Evolutionary conservation across 1,140 invertebrate species (phyloP).

Genomic region (Saccostrea cuccullata): DNA sequence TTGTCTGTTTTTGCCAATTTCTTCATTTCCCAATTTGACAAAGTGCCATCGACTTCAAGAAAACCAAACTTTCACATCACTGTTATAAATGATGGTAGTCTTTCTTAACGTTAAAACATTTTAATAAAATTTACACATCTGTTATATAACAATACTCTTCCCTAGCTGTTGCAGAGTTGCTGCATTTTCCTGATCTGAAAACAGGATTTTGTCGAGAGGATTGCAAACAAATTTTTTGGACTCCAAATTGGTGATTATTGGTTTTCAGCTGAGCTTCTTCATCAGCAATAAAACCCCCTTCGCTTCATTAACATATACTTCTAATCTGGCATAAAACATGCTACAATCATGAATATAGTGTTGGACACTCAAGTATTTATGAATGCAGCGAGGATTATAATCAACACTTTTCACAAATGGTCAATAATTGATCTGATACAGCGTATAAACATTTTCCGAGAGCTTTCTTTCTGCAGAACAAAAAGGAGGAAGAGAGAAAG

Average conservation of each 20-base stretch:
- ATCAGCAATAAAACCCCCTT: background rate
- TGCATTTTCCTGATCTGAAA: background rate
- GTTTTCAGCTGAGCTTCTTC: background rate
- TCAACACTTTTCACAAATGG: no score
- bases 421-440: no score
- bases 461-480: no score
- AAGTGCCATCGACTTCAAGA: no score
- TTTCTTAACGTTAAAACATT: background rate
- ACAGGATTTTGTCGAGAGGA: background rate
- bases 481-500: no score
- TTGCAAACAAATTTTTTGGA: background rate
- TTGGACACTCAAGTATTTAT: no score
- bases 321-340: no score
- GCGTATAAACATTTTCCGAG: no score
- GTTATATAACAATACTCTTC: background rate
- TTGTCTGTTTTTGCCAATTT: background rate
- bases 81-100: background rate
- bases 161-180: background rate
- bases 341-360: no score
- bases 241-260: background rate
- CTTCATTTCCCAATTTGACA: background rate
- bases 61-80: background rate
- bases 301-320: background rate
- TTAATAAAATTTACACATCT: slow-evolving; percentile 2
- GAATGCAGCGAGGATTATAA: no score